Percentiles rank a stretch among this genome's conserved stretches.
Conservation (phyloP, 1,140 invertebrate species). For the Laupala kohalensis region DNA sequence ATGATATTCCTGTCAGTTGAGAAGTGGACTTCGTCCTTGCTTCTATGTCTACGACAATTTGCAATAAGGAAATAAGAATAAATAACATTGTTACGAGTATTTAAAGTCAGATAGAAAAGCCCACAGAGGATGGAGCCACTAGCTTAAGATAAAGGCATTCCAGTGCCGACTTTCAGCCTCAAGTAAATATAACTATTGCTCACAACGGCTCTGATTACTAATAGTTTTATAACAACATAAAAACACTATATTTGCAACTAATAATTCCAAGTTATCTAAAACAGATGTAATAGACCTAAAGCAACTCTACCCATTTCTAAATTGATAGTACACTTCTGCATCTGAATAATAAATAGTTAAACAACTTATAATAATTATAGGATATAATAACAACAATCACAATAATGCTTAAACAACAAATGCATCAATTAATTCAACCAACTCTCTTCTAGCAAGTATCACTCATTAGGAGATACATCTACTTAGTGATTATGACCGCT, state of each 20-base stretch:
- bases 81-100: not conserved
- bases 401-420: slow-evolving; percentile 6
- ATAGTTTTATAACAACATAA: not conserved
- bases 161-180: not conserved
- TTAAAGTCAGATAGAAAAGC: not conserved
- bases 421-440: not conserved
- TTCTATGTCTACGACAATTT: not conserved
- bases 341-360: slow-evolving; percentile 5
- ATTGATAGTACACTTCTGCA: not conserved
- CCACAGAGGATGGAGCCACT: not conserved
- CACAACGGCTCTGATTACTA: not conserved
- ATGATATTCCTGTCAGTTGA: not conserved
- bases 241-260: not conserved
- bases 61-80: not conserved
- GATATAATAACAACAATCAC: slow-evolving; percentile 2
- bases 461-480: not conserved
- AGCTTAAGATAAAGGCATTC: not conserved
- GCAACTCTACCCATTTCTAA: not conserved
- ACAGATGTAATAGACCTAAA: not conserved
- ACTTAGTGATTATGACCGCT: not conserved
- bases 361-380: not conserved
- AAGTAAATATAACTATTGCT: not conserved
- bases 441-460: not conserved
- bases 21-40: not conserved
- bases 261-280: not conserved